These are phyloP conservation scores for Trachelus tabidus DNA, from an alignment of 2,888 invertebrate species.

Conservation along the genomic window DNA sequence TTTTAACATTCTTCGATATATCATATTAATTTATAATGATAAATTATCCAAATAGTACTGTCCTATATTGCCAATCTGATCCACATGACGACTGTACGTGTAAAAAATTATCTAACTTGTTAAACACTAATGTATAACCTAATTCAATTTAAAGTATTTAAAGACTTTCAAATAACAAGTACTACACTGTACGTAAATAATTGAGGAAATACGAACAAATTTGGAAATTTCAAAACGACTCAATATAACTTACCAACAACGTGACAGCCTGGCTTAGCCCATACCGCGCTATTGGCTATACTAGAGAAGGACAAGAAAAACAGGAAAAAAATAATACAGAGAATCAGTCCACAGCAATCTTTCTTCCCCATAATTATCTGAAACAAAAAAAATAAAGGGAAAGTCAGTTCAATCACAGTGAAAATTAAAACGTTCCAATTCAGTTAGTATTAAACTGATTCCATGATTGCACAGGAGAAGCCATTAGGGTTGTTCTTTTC, in stretches of 20 bases:
- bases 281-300: slow-evolving; percentile 65
- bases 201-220: not conserved
- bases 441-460: not conserved
- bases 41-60: not conserved
- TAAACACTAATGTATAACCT: not conserved
- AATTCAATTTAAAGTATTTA: not conserved
- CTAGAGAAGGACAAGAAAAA: not conserved
- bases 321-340: not conserved
- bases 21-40: not conserved
- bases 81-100: not conserved
- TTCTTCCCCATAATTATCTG: not conserved
- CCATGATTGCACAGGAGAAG: not conserved
- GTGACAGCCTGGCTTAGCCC: slow-evolving; percentile 84
- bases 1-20: not conserved
- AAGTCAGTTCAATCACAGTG: not conserved
- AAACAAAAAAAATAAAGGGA: not conserved
- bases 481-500: not conserved
- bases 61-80: not conserved
- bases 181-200: not conserved
- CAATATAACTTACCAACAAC: slow-evolving; percentile 74
- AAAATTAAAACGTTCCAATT: not conserved
- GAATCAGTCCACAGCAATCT: not conserved
- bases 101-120: no score
- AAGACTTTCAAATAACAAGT: not conserved
- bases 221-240: not conserved